Evolutionary conservation across 1,140 invertebrate species (phyloP).

Genomic region (Bombus consobrinus): DNA sequence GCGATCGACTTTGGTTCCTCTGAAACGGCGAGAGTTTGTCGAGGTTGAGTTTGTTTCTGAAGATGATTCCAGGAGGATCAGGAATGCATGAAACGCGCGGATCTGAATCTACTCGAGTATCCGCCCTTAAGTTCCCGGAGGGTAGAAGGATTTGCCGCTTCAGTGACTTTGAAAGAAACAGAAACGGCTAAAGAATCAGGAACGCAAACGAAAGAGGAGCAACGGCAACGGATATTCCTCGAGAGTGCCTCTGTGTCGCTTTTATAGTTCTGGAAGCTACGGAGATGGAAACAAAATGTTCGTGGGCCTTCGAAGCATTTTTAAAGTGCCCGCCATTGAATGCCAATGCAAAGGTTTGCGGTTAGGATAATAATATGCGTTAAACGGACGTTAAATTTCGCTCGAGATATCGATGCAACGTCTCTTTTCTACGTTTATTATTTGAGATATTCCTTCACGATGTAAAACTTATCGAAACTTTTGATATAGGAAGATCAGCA

Average conservation of each 20-base stretch:
- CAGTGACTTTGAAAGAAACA: slow-evolving; percentile 81
- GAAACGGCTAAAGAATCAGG: slow-evolving; percentile 74
- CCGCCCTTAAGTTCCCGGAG: slow-evolving; percentile 79
- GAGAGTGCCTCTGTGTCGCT: background rate
- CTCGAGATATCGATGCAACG: fast-evolving
- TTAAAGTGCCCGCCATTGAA: background rate
- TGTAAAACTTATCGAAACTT: background rate
- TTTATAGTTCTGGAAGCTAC: background rate
- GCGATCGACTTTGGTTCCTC: background rate
- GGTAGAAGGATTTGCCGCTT: slow-evolving; percentile 79
- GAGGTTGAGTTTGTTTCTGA: slow-evolving; percentile 47
- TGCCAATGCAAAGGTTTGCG: background rate
- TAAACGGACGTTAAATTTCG: background rate
- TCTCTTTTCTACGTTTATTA: background rate
- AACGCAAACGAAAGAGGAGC: slow-evolving; percentile 61
- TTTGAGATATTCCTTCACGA: background rate
- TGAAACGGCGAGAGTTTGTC: slow-evolving; percentile 35
- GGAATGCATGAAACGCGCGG: slow-evolving; percentile 53
- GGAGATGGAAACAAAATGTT: background rate
- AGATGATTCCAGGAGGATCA: slow-evolving; percentile 62
- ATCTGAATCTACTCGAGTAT: slow-evolving; percentile 76
- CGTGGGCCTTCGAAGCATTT: background rate
- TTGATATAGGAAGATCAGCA: no score
- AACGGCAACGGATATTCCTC: background rate
- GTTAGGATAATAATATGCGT: background rate